Percentiles rank a stretch among this genome's conserved stretches.
Conservation (phyloP, 2,797 vertebrate genomes). For the Setipinna tenuifilis region DNA sequence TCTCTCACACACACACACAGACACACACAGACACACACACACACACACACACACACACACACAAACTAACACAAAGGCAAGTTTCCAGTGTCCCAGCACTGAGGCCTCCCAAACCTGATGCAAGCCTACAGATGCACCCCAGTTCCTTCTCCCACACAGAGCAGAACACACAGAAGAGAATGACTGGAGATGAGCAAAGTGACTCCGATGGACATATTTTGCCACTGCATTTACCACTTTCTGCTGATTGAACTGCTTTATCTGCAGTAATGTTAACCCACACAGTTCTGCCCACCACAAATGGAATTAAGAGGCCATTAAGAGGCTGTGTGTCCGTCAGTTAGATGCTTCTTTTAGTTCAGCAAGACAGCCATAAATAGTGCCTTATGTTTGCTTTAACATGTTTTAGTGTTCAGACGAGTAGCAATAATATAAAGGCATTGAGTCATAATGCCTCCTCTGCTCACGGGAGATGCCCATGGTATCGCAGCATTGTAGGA, state of each 20-base stretch:
- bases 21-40: too few relatives aligned
- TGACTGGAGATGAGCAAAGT: slow-evolving; percentile 36
- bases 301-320: slow-evolving; percentile 50
- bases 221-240: slow-evolving; percentile 37
- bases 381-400: background rate
- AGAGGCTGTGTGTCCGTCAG: slow-evolving; percentile 10
- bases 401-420: background rate
- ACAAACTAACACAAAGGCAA: background rate
- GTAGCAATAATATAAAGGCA: background rate
- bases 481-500: background rate
- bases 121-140: background rate
- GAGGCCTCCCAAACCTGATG: background rate
- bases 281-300: slow-evolving; percentile 53
- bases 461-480: background rate
- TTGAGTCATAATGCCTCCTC: background rate
- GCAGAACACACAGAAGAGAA: background rate
- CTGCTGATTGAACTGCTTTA: slow-evolving; percentile 47
- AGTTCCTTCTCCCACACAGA: slow-evolving; percentile 19
- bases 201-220: slow-evolving; percentile 39
- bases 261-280: slow-evolving; percentile 44
- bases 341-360: slow-evolving; percentile 33
- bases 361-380: slow-evolving; percentile 2
- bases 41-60: too few relatives aligned
- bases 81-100: background rate
- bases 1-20: too few relatives aligned